A percentile compares a stretch with the other conserved stretches of the same genome.
Conservation (phyloP, 1,140 invertebrate genomes). For the Atopsyche davidsoni region DNA sequence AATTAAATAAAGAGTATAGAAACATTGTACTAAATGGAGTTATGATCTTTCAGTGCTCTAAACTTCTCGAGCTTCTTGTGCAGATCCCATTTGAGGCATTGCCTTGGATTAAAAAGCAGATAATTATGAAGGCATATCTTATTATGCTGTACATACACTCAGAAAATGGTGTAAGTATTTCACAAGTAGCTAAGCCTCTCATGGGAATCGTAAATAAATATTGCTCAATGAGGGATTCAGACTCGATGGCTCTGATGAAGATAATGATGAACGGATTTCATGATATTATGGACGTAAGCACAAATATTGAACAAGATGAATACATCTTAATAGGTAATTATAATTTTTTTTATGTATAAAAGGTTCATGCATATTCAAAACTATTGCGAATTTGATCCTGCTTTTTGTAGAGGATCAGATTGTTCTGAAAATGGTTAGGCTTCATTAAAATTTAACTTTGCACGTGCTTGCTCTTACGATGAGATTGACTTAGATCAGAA, state of each 20-base stretch:
- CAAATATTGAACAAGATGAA: constrained; percentile 24
- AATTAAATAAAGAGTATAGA: no score
- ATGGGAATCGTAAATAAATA: constrained; percentile 16
- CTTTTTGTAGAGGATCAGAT: background rate
- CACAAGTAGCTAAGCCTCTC: constrained; percentile 10
- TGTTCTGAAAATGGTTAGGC: background rate
- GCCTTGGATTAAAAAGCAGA: constrained; percentile 23
- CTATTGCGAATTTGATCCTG: constrained; percentile 3
- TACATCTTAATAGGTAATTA: constrained; percentile 22
- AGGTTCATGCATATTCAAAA: background rate
- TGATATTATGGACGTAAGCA: constrained; percentile 21
- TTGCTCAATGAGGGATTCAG: constrained; percentile 18
- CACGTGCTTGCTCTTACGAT: no score
- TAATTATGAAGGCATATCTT: constrained; percentile 23
- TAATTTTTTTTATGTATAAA: background rate
- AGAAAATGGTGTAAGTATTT: constrained; percentile 14
- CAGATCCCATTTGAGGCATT: constrained; percentile 24
- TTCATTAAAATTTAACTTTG: no score
- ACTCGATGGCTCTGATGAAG: constrained; percentile 22
- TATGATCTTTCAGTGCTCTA: constrained; percentile 23
- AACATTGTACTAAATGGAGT: background rate
- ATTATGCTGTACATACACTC: constrained; percentile 21
- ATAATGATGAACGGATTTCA: constrained; percentile 15
- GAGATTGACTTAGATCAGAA: no score
- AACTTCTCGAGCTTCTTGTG: constrained; percentile 21